phyloP scores from a whole-genome alignment of 1,140 invertebrate genomes.

The Chlorops oryzae region DNA sequence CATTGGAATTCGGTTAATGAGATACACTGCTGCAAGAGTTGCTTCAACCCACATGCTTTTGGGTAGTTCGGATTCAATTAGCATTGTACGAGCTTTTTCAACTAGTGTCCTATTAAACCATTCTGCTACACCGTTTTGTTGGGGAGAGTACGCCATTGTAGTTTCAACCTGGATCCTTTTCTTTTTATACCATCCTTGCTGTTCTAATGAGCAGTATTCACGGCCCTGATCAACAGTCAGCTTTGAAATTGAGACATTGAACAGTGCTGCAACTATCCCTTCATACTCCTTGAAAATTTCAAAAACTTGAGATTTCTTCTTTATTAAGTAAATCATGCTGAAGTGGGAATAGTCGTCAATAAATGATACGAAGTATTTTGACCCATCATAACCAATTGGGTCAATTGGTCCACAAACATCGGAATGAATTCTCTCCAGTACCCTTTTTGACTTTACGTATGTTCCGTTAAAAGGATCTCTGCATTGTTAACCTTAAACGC shows the following conservation, averaged over 20 bases:
- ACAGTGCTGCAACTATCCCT: too few relatives aligned
- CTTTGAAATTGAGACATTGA: conserved; percentile 3
- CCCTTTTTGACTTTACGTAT: conserved; percentile 5
- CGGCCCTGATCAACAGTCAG: conserved; percentile 29
- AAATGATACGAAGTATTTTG: conserved; percentile 43
- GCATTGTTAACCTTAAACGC: neutral
- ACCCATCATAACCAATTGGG: conserved; percentile 24
- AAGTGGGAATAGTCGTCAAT: conserved; percentile 46
- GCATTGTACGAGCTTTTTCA: conserved; percentile 26
- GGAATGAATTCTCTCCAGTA: conserved; percentile 34
- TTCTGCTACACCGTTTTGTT: conserved; percentile 39
- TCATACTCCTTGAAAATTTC: conserved; percentile 1
- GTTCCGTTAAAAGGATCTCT: neutral
- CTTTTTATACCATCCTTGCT: neutral
- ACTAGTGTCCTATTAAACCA: conserved; percentile 27
- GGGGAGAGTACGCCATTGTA: conserved; percentile 29
- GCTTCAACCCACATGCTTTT: conserved; percentile 37
- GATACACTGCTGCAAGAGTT: conserved; percentile 20
- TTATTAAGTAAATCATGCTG: conserved; percentile 6
- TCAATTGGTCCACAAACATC: conserved; percentile 43
- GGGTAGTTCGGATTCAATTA: conserved; percentile 12
- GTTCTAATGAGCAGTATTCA: conserved; percentile 22
- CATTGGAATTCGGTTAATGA: conserved; percentile 27
- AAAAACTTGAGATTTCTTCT: conserved; percentile 8
- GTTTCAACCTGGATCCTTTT: conserved; percentile 20